Base-by-base conservation (phyloP, 2,113 vertebrate species). In the Oncorhynchus gorbuscha region DNA sequence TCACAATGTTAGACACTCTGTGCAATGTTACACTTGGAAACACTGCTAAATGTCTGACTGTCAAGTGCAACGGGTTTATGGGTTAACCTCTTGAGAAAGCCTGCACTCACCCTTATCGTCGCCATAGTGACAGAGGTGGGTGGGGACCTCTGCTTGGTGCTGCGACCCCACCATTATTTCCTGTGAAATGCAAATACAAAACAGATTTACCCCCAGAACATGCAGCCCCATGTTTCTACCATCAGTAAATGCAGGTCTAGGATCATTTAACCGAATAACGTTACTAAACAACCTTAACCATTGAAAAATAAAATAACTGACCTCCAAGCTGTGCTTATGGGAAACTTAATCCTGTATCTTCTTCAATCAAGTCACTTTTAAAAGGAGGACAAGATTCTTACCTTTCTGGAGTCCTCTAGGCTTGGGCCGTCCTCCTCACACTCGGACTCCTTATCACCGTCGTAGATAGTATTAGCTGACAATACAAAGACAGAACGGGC, bases 131-230 rank as follows among this genome's bases (percentile, higher is more conserved):
- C 95, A 95, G 58, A 96, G 90, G 64, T 92, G 95, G 65, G 90
- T 86, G 49, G 98, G 98, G 86, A 99, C 97, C 85, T 99, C 97
- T 79, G 98, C 97, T 88, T 99, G 98, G 78, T 98, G 97, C n/a
- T 98, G 93, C 22, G 94, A 92, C 67, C 98, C 98, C 71, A 99
- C 94, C 97, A 98, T 99, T 92, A 99, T 99, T 93, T 99, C 98
- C 98, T 99, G 76, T 12, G 12, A 51, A 85, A 77, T 0, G 82
- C 48, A 75, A 76, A 72, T 45, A 85, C 1, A 65, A 55, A 35
- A 20, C 18, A 26, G 20, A n/a, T 22, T 13, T 12, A 49, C 35
- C 3, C 35, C 18, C 35, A 39, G 8, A 48, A 49, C 35, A 70
- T 24, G 30, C 18, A 30, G 51, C 4, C 26, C 35, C 20, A 14